Conservation (phyloP, 2,113 vertebrate genomes). For the Cyanoramphus novaezelandiae region DNA sequence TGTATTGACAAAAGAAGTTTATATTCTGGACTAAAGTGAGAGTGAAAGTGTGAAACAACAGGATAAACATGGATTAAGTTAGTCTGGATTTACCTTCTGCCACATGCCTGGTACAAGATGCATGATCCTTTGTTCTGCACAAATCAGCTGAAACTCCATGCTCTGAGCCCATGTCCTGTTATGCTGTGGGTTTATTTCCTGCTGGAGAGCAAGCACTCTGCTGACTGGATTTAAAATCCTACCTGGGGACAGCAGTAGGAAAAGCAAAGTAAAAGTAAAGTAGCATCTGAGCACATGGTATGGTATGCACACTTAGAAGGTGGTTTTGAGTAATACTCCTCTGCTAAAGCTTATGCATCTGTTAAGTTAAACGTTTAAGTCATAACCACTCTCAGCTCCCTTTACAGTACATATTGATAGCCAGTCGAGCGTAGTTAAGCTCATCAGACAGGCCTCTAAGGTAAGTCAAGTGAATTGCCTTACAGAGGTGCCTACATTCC, state of each 20-base stretch:
- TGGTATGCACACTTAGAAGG: not conserved
- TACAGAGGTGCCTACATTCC: not conserved
- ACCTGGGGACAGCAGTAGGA: not conserved
- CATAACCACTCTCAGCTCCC: not conserved
- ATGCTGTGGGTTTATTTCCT: not conserved
- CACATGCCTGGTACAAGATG: accelerated
- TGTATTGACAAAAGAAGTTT: not conserved
- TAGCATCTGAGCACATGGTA: not conserved
- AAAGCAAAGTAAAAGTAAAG: not conserved
- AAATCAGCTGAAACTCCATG: not conserved
- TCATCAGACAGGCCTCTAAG: not conserved
- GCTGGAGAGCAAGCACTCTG: not conserved
- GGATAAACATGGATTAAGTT: not conserved
- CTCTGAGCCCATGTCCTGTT: not conserved
- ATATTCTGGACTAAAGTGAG: not conserved
- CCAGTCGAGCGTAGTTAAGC: not conserved
- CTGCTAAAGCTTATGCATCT: not conserved
- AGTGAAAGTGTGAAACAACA: not conserved
- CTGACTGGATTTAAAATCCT: not conserved
- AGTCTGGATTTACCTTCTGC: not conserved
- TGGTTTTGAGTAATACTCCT: not conserved
- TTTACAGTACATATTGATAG: not conserved
- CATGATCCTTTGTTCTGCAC: not conserved
- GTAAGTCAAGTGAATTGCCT: not conserved
- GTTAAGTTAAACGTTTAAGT: not conserved